Evolutionary conservation across 2,888 invertebrate genomes (phyloP), one percentile per base, ranked within the genome.

Genomic region (Chrysodeixis includens): DNA sequence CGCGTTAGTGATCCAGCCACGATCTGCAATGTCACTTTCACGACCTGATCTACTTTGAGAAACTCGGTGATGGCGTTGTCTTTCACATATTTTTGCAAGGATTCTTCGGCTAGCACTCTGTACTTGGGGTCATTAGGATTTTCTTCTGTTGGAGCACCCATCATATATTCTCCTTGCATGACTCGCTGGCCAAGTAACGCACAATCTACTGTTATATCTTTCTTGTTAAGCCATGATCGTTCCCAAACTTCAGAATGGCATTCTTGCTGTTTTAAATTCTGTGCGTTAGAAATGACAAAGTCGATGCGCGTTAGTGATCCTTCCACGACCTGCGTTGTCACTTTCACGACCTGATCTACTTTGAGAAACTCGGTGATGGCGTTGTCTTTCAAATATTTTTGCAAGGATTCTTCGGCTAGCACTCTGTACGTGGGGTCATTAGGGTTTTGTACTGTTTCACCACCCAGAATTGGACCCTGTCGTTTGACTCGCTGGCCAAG

Each of bases 131-230:
- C 32, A 7, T 30, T 59, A 2, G 64, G 64, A 12, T 26, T 26
- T 26, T 26, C 3, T 26, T 26, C 26, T 6, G 6, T 26, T 30
- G 18, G 20, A 5, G 66, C 58, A 7, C 9, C 10, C 20, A 26
- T 40, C 3, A 26, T 65, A 58, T 81, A 64, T 70, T 81, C 83
- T 0, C n/a, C n/a, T n/a, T n/a, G n/a, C n/a, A n/a, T n/a, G n/a
- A 1, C 26, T 30, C 76, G 20, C 0, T 73, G 61, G 20, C 71
- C 62, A n/a, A 72, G 62, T 0, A 59, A 22, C 22, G 73, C 35
- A 73, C 88, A 86, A 7, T 76, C 72, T n/a, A 84, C 79, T 32
- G 67, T 56, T 7, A 82, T 78, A 30, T 75, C 59, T 62, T 79
- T 85, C 16, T 66, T 71, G 2, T 84, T 58, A 35, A 71, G 32